Base-by-base conservation (phyloP, 2,888 invertebrate genomes). In the Crioceris asparagi region DNA sequence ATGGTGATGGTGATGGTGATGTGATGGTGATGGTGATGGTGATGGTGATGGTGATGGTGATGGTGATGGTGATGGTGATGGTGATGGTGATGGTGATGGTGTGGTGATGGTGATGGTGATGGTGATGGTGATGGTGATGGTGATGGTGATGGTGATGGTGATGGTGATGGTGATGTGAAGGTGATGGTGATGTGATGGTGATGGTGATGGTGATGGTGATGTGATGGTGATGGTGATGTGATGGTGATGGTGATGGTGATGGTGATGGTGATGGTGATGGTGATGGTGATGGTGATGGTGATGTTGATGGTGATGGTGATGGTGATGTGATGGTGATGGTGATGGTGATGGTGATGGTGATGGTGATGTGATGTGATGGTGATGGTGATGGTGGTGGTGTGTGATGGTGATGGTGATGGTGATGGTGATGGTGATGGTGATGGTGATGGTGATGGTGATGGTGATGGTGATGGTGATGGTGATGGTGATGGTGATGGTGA, bases 401-500 rank as follows among this genome's bases (percentile, higher is more conserved):
- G n/a, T n/a, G n/a, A n/a, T n/a, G n/a, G n/a, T n/a, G n/a, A n/a
- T n/a, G n/a, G n/a, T n/a, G n/a, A n/a, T n/a, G n/a, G n/a, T n/a
- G n/a, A n/a, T n/a, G n/a, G n/a, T n/a, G n/a, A n/a, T n/a, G n/a
- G n/a, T n/a, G 29, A 29, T 12, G 29, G 12, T 29, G 29, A 29
- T 12, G 29, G 29, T 29, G 29, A 29, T 12, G 29, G 12, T 29
- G 29, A 29, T 12, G 29, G 12, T 29, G 29, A 29, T 12, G 29
- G 29, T 29, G 29, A 29, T 12, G 29, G 29, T 29, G 29, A 29
- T 12, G 29, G 29, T 29, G 29, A 29, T 12, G 29, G 12, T n/a
- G 29, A 29, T 12, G 7, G 12, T 5, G 29, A 29, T 12, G 29
- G 29, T n/a, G 29, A 29, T 12, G 29, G 12, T n/a, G 29, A 29